phyloP scores from a whole-genome alignment of 2,888 invertebrate species.

The Eumacrocentrus americanus region DNA sequence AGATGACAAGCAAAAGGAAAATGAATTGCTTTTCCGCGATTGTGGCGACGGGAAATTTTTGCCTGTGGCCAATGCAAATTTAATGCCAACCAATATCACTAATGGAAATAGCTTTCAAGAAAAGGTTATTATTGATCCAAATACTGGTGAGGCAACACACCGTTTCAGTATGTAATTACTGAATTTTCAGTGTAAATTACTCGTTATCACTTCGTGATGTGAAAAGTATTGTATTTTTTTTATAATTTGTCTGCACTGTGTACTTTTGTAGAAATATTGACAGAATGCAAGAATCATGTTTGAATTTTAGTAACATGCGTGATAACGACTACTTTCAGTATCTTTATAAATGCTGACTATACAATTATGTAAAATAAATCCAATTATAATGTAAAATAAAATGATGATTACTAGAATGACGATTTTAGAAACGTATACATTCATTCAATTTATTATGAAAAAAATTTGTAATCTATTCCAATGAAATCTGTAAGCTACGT shows the following conservation, averaged over 20 bases:
- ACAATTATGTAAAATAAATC: no score
- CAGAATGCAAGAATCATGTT: background rate
- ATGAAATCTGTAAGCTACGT: no score
- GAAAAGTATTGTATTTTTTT: constrained; percentile 1
- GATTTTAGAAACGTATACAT: no score
- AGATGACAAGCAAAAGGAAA: constrained; percentile 39
- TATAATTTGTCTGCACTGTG: background rate
- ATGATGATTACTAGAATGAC: no score
- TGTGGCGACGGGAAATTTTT: constrained; percentile 49
- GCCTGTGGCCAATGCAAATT: constrained; percentile 41
- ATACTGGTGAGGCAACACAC: constrained; percentile 54
- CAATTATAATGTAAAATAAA: constrained; percentile 33
- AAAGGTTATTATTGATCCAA: constrained; percentile 54
- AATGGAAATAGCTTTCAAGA: constrained; percentile 42
- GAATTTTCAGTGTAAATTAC: constrained; percentile 16
- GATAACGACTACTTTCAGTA: background rate
- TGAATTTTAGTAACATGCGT: constrained; percentile 7
- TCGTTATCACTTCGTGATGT: background rate
- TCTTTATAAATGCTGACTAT: background rate
- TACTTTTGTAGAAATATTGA: background rate
- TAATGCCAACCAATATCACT: constrained; percentile 30
- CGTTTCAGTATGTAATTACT: constrained; percentile 22
- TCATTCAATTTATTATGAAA: background rate
- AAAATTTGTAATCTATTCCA: no score
- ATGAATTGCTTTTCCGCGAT: constrained; percentile 50